Base-by-base conservation (phyloP, 2,113 vertebrate species). In the Pitta sordida region DNA sequence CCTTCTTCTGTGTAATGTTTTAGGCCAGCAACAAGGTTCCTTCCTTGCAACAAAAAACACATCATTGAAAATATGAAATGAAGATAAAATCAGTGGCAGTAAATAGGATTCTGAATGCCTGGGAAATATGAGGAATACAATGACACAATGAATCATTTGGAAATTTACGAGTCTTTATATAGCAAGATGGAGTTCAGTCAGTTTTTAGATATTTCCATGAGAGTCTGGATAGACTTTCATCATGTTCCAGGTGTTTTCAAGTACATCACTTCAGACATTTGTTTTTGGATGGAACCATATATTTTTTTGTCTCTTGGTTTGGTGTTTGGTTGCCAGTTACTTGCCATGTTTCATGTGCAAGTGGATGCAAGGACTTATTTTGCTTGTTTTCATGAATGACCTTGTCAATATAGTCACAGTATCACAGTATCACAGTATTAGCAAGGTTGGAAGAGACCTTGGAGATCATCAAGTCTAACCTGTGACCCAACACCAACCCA, bases 11-110 rank as follows among this genome's bases (percentile, higher is more conserved):
- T n/a, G 2, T 74, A 74, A 39, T 8, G 9, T 83, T 22, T 91
- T 32, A 81, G 44, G 49, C 12, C 63, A 74, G 15, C 0, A 0
- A 20, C 3, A n/a, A 15, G 13, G 11, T 51, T 63, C 30, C 26
- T 80, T 37, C 13, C 22, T 75, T 49, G 15, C 34, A 30, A 46
- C 7, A 74, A 51, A 83, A 85, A 83, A 10, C 8, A 56, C 48
- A 22, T 41, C 5, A 29, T 41, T 65, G 37, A 0, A 12, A 74
- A 60, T 26, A 10, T 83, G 20, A 77, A 20, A 8, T 77, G 44
- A 83, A 86, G 23, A 41, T 51, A 65, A 64, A 81, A 81, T 30
- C 19, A 6, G 18, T 84, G 67, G 7, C 13, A 53, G 6, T 32
- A 82, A 64, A 75, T 1, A 49, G 11, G 23, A 52, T 29, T 52